Evolutionary conservation across 2,113 vertebrate genomes (phyloP), one percentile per base, ranked within the genome.

Genomic region (Pseudorasbora parva): DNA sequence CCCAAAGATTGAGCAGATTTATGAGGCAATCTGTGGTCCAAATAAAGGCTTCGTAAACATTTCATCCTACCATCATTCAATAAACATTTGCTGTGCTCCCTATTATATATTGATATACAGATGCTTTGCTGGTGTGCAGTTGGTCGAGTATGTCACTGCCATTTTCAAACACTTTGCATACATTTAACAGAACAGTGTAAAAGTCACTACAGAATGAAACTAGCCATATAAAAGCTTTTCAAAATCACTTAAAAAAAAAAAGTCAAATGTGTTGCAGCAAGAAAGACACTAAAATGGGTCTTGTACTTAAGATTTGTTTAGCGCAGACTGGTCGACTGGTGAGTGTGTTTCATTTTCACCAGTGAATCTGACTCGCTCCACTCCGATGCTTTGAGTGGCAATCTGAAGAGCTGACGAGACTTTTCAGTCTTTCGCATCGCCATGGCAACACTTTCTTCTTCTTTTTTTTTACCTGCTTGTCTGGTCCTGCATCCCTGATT

Each of bases 1-100:
- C 78, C 86, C 85, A 85, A 78, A 82, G 7, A 25, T 68, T 1
- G 12, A 62, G 56, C 49, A 86, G 78, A 90, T 90, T 87, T 88
- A 93, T 88, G 87, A 78, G 54, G 30, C 49, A 59, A 64, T 60
- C 74, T 72, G 59, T 37, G 59, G 69, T 76, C 66, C 69, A 64
- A 59, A 74, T 19, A 74, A 74, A 49, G 45, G 56, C 45, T 27
- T 51, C n/a, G 74, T 15, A 33, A 41, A 79, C 21, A 69, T 85
- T 86, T 79, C 78, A 87, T 74, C 66, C 59, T 21, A 72, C 56
- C 81, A 75, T 81, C 60, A 19, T 60, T 45, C 62, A 54, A 68
- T 43, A 84, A 78, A 78, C 33, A 68, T 4, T 54, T 1, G 49
- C 60, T 25, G 33, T 9, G 41, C 56, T 73, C 47, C 59, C 72